Percentiles rank a stretch among this genome's conserved stretches.
Conservation (phyloP, 2,797 vertebrate species). For the Sylvilagus floridanus region DNA sequence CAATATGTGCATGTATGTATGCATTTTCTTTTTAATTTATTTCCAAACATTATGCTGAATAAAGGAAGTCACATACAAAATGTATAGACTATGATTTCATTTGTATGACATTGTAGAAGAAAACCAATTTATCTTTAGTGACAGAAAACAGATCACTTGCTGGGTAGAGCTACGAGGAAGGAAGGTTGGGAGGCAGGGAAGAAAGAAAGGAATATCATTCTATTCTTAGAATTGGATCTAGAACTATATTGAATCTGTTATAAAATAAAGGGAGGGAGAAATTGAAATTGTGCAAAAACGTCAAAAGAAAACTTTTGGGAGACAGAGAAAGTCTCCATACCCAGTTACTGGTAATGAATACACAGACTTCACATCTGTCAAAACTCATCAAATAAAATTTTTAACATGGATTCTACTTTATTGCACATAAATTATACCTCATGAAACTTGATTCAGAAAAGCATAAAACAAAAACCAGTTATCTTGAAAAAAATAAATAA, state of each 20-base stretch:
- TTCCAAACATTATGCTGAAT: not conserved
- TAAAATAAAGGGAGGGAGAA: no score
- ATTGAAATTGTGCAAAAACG: not conserved
- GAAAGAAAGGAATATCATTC: no score
- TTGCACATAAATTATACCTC: not conserved
- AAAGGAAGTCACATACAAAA: not conserved
- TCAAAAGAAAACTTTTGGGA: not conserved
- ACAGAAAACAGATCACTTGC: not conserved
- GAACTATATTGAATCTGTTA: no score
- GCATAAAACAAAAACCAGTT: not conserved
- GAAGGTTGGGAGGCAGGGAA: no score
- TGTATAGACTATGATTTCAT: not conserved
- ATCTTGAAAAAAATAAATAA: not conserved
- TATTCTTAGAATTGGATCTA: no score
- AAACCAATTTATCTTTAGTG: slow-evolving; percentile 7
- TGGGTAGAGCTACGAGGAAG: not conserved
- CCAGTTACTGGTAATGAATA: not conserved
- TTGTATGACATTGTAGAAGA: slow-evolving; percentile 33
- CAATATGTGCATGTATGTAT: not conserved
- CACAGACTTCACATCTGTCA: not conserved
- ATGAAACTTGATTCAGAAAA: slow-evolving; percentile 9
- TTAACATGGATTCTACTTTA: not conserved
- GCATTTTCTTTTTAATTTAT: not conserved
- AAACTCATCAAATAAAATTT: not conserved
- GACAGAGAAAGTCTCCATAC: not conserved